Evolutionary conservation across 2,888 invertebrate genomes (phyloP), one percentile per base, ranked within the genome.

Genomic region (Desoria tigrina): DNA sequence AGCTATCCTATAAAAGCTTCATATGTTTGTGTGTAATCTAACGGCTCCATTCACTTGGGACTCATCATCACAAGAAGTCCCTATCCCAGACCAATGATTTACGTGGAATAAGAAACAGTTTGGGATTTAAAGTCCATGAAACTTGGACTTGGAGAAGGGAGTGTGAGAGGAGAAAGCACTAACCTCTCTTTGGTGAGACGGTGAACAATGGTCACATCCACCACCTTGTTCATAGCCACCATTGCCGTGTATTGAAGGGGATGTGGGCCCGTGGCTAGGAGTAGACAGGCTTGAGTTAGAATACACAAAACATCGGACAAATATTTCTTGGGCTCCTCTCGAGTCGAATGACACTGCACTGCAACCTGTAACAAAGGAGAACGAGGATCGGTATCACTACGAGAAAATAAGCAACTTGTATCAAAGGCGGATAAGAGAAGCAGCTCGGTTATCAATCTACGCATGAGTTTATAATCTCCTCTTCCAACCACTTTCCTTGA

Each of bases 171-270:
- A 55, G n/a, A n/a, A n/a, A n/a, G n/a, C n/a, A n/a, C n/a, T 65
- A 70, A 70, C 75, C 77, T 74, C 71, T 75, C 73, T 66, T 78
- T 78, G 16, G 79, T 77, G 64, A 81, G 77, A 49, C 78, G 75
- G 74, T 80, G 78, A 56, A 79, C 79, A 63, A 80, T 82, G 78
- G 78, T 83, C 78, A 71, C 81, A 78, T 86, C 86, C 61, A 86
- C 80, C 58, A 83, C 81, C 78, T 84, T 83, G 79, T 86, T 86
- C 71, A 86, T 81, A 62, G 84, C 83, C 72, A 82, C 82, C 76
- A 86, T 81, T 3, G 85, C 85, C 0, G 85, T 84, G 79, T 84
- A 86, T 77, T 86, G 85, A 21, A 85, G 80, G 62, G 83, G 83
- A 74, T 85, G 84, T 4, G 84, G 84, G 28, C 84, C 84, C 69